Conservation (phyloP, 2,113 vertebrate genomes). For the Nothocercus julius region DNA sequence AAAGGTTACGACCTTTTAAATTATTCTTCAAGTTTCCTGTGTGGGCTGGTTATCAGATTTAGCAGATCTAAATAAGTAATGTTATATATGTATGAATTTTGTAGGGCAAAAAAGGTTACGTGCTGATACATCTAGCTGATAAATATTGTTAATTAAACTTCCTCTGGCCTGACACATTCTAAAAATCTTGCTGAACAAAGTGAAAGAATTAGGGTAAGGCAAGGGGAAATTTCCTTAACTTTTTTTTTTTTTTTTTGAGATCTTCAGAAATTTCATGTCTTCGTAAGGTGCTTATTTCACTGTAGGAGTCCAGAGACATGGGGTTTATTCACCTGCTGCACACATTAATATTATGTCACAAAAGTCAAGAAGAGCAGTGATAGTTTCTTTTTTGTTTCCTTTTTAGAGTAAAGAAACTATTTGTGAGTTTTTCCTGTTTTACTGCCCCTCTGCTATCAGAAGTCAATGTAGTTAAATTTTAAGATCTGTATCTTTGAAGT, state of each 20-base stretch:
- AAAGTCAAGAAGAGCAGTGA: neutral
- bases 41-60: neutral
- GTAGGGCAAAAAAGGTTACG: neutral
- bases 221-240: neutral
- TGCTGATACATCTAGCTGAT: neutral
- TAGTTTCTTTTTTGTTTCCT: neutral
- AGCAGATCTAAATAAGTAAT: neutral
- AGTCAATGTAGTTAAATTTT: neutral
- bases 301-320: neutral
- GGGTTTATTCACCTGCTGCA: neutral
- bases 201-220: neutral
- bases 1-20: neutral
- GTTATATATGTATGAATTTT: neutral
- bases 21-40: neutral
- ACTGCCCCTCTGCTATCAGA: neutral
- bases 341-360: neutral
- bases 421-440: neutral
- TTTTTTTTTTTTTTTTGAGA: neutral
- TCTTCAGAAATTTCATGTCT: neutral
- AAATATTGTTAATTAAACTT: neutral
- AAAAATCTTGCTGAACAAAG: neutral
- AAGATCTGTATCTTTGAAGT: neutral
- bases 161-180: neutral
- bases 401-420: neutral
- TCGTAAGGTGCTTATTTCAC: neutral